A percentile compares a stretch with the other conserved stretches of the same genome.
phyloP scores from a whole-genome alignment of 1,140 invertebrate genomes.

The Orius laevigatus region DNA sequence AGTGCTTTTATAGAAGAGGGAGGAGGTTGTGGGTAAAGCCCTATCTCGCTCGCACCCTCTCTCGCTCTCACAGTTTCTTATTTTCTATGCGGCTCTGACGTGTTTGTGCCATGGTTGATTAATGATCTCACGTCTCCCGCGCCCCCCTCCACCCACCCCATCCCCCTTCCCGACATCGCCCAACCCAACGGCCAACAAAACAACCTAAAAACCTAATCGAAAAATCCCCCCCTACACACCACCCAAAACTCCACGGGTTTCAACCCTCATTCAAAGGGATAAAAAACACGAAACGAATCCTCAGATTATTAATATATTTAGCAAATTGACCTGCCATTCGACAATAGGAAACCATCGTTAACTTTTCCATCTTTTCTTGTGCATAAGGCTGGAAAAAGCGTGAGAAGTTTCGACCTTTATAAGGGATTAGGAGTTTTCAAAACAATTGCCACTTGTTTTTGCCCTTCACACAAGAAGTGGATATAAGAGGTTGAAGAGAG shows the following conservation, averaged over 20 bases:
- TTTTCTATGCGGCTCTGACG: slow-evolving; percentile 14
- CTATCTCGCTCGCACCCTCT: slow-evolving; percentile 12
- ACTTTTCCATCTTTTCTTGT: no score
- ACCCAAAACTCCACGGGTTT: background rate
- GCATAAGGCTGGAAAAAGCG: background rate
- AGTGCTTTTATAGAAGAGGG: no score
- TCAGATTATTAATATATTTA: slow-evolving; percentile 10
- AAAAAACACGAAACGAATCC: background rate
- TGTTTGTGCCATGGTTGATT: slow-evolving; percentile 13
- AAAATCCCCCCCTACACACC: slow-evolving; percentile 9
- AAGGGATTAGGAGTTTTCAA: no score
- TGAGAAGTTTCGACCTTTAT: background rate
- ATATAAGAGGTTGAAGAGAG: no score
- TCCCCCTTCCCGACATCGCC: background rate
- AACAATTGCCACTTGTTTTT: no score
- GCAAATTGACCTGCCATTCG: slow-evolving; percentile 9
- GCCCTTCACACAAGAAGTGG: no score
- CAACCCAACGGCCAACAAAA: slow-evolving; percentile 10
- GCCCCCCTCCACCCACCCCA: background rate
- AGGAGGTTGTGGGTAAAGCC: background rate
- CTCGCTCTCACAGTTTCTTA: slow-evolving; percentile 15
- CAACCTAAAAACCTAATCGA: slow-evolving; percentile 17
- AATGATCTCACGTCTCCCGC: slow-evolving; percentile 11
- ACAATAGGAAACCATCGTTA: slow-evolving; percentile 1
- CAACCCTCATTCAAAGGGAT: background rate